phyloP scores from a whole-genome alignment of 2,888 invertebrate species.

The Spodoptera picta region DNA sequence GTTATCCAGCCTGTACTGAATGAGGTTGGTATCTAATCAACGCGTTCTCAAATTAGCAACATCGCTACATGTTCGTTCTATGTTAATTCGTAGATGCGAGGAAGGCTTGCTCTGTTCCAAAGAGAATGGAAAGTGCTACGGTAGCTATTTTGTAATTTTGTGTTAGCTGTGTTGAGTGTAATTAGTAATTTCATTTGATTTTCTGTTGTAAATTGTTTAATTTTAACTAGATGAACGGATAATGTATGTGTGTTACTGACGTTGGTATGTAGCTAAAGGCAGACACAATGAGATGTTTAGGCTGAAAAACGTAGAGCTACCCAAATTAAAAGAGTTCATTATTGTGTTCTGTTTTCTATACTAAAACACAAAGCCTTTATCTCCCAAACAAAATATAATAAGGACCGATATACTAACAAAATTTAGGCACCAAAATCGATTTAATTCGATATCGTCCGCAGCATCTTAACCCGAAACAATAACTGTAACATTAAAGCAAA shows the following conservation, averaged over 20 bases:
- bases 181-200: no score
- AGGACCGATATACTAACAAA: no score
- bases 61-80: constrained; percentile 29
- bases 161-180: background rate
- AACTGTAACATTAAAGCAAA: constrained; percentile 25
- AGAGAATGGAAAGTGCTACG: background rate
- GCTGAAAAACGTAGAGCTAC: no score
- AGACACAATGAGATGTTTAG: no score
- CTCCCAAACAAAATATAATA: no score
- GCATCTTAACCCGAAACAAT: constrained; percentile 7
- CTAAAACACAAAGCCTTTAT: no score
- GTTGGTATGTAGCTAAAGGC: no score
- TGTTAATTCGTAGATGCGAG: constrained; percentile 29
- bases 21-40: constrained; percentile 43
- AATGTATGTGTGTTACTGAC: no score
- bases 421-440: background rate
- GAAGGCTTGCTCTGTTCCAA: constrained; percentile 6
- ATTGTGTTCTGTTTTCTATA: no score
- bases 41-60: constrained; percentile 41
- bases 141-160: background rate
- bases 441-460: constrained; percentile 8
- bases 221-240: no score
- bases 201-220: no score
- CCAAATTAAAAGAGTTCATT: no score
- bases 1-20: constrained; percentile 28